These are phyloP conservation scores for Lissocephala sabroskyi DNA, from an alignment of 2,888 invertebrate species.

Conservation along the genomic window DNA sequence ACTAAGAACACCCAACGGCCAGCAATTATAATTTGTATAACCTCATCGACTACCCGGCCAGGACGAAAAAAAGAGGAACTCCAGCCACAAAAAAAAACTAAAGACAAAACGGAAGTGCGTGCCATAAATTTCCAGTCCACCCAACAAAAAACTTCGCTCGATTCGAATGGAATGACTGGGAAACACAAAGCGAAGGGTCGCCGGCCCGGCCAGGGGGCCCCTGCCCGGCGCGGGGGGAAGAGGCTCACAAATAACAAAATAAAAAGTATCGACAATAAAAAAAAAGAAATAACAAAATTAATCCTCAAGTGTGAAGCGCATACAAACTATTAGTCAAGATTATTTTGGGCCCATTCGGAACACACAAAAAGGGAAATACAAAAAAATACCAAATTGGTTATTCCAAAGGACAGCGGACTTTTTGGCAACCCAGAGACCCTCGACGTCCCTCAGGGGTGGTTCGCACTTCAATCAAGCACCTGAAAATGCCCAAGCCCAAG, in stretches of 20 bases:
- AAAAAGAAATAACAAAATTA: conserved; percentile 45
- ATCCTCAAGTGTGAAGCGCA: conserved; percentile 62
- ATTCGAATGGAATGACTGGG: conserved; percentile 40
- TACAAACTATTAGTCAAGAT: conserved; percentile 69
- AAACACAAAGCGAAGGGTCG: conserved; percentile 43
- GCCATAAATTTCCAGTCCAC: conserved; percentile 61
- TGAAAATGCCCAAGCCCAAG: conserved; percentile 21
- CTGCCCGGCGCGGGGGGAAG: no score
- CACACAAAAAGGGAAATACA: conserved; percentile 19
- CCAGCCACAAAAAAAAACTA: no score
- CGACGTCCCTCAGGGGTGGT: conserved; percentile 27
- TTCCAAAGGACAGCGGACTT: background rate
- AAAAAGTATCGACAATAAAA: conserved; percentile 12
- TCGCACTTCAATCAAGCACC: conserved; percentile 41
- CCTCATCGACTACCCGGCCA: no score
- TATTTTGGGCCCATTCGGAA: conserved; percentile 45
- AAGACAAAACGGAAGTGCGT: conserved; percentile 66
- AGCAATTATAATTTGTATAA: conserved; percentile 59
- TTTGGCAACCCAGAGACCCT: background rate
- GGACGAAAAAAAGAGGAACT: conserved; percentile 10
- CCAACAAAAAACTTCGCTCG: background rate
- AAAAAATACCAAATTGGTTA: conserved; percentile 5
- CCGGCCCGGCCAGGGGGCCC: no score
- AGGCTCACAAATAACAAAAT: conserved; percentile 16
- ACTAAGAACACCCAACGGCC: conserved; percentile 40